Percentiles rank a stretch among this genome's conserved stretches.
Conservation (phyloP, 2,113 vertebrate species). For the Struthidea cinerea region DNA sequence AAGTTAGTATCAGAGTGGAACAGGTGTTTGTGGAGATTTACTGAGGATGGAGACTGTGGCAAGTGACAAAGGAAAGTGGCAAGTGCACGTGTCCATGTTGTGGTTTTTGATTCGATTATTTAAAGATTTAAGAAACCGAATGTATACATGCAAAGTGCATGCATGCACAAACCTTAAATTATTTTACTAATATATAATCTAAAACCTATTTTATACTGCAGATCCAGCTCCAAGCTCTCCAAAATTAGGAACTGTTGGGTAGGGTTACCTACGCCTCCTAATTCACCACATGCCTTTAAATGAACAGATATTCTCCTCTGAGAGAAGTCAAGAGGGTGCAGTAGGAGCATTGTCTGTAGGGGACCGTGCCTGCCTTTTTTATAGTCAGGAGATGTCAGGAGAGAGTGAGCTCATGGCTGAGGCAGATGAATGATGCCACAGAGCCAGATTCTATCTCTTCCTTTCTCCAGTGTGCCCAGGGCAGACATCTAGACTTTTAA, state of each 20-base stretch:
- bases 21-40: neutral
- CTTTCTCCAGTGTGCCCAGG: neutral
- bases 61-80: neutral
- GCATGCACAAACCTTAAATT: neutral
- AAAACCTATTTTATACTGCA: neutral
- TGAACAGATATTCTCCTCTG: neutral
- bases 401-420: neutral
- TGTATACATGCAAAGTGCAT: neutral
- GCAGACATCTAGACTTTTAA: neutral
- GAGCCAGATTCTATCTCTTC: neutral
- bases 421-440: neutral
- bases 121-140: neutral
- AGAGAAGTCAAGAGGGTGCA: neutral
- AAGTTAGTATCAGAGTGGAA: neutral
- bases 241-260: neutral
- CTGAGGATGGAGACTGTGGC: neutral
- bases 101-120: neutral
- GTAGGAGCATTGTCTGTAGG: neutral
- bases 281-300: neutral
- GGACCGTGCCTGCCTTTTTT: neutral
- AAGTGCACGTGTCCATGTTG: neutral
- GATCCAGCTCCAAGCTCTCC: neutral
- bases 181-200: neutral
- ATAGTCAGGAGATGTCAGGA: neutral
- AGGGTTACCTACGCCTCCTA: neutral